phyloP scores from a whole-genome alignment of 2,888 invertebrate genomes.

The Phrixothrix hirtus region DNA sequence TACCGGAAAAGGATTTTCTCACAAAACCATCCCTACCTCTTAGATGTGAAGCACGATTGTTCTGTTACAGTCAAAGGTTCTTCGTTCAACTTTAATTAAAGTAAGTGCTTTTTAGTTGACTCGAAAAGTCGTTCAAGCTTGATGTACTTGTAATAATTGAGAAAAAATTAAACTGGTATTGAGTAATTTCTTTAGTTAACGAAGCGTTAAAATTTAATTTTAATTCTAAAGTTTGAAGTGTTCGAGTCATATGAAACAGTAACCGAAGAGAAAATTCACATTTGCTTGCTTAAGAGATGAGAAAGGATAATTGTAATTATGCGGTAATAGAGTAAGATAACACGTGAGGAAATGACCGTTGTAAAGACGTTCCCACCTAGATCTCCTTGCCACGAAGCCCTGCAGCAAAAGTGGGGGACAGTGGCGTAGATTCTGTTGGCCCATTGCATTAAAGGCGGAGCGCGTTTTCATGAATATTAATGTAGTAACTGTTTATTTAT shows the following conservation, averaged over 20 bases:
- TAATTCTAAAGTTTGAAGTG: no score
- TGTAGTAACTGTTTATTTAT: slow-evolving; percentile 27
- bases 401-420: slow-evolving; percentile 32
- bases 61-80: slow-evolving; percentile 11
- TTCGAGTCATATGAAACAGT: no score
- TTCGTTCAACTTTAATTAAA: slow-evolving; percentile 16
- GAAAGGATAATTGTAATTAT: slow-evolving; percentile 25
- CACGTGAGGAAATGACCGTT: slow-evolving; percentile 31
- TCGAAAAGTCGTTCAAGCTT: no score
- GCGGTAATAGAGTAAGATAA: slow-evolving; percentile 20
- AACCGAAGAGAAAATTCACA: background rate
- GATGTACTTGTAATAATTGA: no score
- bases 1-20: no score
- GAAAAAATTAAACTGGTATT: no score
- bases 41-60: slow-evolving; percentile 7
- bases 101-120: slow-evolving; percentile 11
- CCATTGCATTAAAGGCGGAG: slow-evolving; percentile 29
- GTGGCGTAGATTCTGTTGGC: slow-evolving; percentile 35
- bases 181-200: no score
- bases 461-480: slow-evolving; percentile 28
- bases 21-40: background rate
- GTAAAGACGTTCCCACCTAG: slow-evolving; percentile 30
- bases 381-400: slow-evolving; percentile 21
- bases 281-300: slow-evolving; percentile 6
- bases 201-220: no score